phyloP scores from a whole-genome alignment of 2,888 invertebrate species.

The Hypolimnas misippus region DNA sequence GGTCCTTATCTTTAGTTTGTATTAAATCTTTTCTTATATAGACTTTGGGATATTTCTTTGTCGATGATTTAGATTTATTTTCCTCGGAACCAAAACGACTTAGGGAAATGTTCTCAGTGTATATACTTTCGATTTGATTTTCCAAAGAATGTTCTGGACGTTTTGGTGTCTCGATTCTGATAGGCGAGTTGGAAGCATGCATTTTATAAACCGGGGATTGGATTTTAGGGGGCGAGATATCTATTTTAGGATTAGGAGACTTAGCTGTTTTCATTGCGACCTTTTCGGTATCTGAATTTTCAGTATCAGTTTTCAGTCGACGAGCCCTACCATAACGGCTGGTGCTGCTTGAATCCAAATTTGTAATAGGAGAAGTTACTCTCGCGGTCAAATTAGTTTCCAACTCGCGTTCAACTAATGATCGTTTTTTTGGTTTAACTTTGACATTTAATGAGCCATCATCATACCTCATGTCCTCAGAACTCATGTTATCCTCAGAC shows the following conservation, averaged over 20 bases:
- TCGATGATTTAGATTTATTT: conserved; percentile 41
- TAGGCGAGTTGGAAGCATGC: conserved; percentile 71
- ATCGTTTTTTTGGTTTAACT: conserved; percentile 71
- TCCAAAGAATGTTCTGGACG: conserved; percentile 53
- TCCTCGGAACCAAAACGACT: conserved; percentile 66
- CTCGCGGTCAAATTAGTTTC: conserved; percentile 73
- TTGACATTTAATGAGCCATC: conserved; percentile 51
- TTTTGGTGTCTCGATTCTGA: conserved; percentile 57
- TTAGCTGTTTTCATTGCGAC: conserved; percentile 54
- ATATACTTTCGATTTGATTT: conserved; percentile 69
- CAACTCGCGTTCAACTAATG: conserved; percentile 72
- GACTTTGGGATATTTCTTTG: conserved; percentile 63
- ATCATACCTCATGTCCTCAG: conserved; percentile 55
- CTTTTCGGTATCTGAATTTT: conserved; percentile 69
- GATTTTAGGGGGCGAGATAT: conserved; percentile 57
- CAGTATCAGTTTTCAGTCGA: conserved; percentile 76
- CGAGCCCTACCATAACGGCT: conserved; percentile 86
- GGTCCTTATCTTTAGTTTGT: conserved; percentile 66
- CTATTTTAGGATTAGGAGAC: conserved; percentile 50
- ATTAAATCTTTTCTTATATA: conserved; percentile 75
- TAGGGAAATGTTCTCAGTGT: conserved; percentile 66
- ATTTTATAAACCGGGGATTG: conserved; percentile 68
- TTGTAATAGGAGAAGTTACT: conserved; percentile 65
- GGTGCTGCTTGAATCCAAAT: conserved; percentile 58
- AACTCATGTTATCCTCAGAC: conserved; percentile 64